Percentiles rank a stretch among this genome's conserved stretches.
Conservation (phyloP, 2,888 invertebrate species). For the Mantis religiosa region DNA sequence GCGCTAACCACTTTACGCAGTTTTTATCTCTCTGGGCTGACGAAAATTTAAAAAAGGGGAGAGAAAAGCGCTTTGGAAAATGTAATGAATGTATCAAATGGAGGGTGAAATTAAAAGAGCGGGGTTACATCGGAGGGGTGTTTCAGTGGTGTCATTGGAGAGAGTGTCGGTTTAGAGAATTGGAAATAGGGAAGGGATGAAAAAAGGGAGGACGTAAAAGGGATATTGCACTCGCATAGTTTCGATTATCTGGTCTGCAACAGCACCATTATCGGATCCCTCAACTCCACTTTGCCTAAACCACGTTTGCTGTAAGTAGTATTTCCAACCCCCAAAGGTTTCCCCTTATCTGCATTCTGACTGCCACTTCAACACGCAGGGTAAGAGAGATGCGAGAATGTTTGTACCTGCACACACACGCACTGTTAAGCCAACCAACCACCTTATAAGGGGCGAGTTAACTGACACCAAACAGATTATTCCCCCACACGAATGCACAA, state of each 20-base stretch:
- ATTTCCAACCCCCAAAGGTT: not conserved
- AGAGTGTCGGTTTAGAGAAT: not conserved
- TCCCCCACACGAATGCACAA: no score
- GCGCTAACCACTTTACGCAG: not conserved
- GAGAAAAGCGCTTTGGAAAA: not conserved
- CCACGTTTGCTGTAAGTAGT: not conserved
- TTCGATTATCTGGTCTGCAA: not conserved
- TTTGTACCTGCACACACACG: not conserved
- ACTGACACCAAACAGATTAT: no score
- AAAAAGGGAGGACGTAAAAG: not conserved
- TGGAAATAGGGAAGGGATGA: not conserved
- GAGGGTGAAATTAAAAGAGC: constrained; percentile 16
- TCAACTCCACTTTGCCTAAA: not conserved
- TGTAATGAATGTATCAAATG: constrained; percentile 13
- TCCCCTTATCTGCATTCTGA: not conserved
- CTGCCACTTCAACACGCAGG: not conserved
- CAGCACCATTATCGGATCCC: not conserved
- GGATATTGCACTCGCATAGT: not conserved
- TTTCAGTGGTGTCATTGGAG: not conserved
- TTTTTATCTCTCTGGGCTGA: not conserved
- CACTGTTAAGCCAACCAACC: not conserved
- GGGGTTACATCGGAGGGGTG: not conserved
- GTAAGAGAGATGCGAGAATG: not conserved
- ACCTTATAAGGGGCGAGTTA: not conserved
- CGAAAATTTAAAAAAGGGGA: not conserved